Percentiles rank a stretch among this genome's conserved stretches.
These are phyloP conservation scores for Beris chalybata DNA, from an alignment of 2,888 invertebrate species.

Conservation along the genomic window DNA sequence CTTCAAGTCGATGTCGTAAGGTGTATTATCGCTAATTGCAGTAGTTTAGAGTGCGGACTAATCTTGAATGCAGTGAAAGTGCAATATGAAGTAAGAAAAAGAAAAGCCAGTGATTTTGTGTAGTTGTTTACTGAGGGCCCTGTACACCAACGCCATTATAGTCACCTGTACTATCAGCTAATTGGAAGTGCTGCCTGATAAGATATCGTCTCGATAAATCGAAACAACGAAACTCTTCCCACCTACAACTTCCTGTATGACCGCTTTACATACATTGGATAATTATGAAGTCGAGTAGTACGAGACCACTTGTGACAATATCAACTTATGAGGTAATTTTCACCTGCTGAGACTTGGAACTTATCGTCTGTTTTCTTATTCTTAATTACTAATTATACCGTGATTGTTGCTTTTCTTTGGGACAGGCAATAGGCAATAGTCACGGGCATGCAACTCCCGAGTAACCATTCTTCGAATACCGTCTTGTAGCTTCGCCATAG, in stretches of 20 bases:
- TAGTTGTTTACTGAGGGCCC: background rate
- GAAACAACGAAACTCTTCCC: constrained; percentile 4
- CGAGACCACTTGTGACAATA: constrained; percentile 49
- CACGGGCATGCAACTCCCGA: too few relatives aligned
- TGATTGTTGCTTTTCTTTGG: background rate
- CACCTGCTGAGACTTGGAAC: background rate
- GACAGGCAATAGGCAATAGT: background rate
- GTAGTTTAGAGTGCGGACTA: background rate
- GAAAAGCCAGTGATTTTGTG: constrained; percentile 1
- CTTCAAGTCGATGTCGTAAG: background rate
- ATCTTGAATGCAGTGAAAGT: constrained; percentile 22
- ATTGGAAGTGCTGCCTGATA: constrained; percentile 21
- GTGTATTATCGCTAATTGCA: background rate
- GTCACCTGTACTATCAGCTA: constrained; percentile 5
- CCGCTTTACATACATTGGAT: constrained; percentile 22
- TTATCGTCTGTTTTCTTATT: background rate
- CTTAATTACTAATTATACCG: constrained; percentile 2
- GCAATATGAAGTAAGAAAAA: constrained; percentile 8
- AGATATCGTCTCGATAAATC: constrained; percentile 5
- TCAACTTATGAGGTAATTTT: constrained; percentile 48
- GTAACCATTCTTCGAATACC: too few relatives aligned
- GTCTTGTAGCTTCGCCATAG: too few relatives aligned
- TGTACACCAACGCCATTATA: background rate
- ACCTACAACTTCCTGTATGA: constrained; percentile 21
- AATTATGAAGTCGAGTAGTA: constrained; percentile 42